Evolutionary conservation across 2,888 invertebrate genomes (phyloP).

Genomic region (Limnephilus lunatus): DNA sequence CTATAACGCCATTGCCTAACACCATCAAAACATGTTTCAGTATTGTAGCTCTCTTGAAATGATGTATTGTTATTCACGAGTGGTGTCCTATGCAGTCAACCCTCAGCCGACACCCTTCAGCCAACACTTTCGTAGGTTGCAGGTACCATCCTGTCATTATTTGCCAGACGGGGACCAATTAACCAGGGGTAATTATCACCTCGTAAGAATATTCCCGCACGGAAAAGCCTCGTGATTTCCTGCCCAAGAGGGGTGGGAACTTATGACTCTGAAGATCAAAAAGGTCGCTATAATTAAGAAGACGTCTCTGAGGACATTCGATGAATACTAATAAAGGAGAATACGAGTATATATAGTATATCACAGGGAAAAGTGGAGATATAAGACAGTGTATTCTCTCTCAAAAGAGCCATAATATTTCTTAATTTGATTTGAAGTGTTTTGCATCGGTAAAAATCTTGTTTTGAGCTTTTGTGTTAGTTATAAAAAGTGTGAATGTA

Average conservation of each 20-base stretch:
- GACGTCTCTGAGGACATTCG: neutral
- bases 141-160: neutral
- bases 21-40: neutral
- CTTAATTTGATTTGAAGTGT: too few relatives aligned
- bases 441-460: too few relatives aligned
- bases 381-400: neutral
- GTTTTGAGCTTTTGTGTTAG: too few relatives aligned
- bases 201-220: neutral
- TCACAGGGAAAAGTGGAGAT: neutral
- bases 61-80: neutral
- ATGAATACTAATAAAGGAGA: constrained; percentile 25
- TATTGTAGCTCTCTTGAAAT: neutral
- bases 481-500: too few relatives aligned
- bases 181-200: constrained; percentile 21
- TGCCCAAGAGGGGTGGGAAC: neutral
- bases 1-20: neutral
- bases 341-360: neutral
- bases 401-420: too few relatives aligned
- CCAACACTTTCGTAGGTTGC: neutral
- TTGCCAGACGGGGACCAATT: constrained; percentile 27
- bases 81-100: neutral
- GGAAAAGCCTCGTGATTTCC: neutral
- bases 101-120: constrained; percentile 6
- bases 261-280: constrained; percentile 21
- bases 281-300: constrained; percentile 30